Conservation (phyloP, 2,797 vertebrate genomes). For the Cygnus olor region DNA sequence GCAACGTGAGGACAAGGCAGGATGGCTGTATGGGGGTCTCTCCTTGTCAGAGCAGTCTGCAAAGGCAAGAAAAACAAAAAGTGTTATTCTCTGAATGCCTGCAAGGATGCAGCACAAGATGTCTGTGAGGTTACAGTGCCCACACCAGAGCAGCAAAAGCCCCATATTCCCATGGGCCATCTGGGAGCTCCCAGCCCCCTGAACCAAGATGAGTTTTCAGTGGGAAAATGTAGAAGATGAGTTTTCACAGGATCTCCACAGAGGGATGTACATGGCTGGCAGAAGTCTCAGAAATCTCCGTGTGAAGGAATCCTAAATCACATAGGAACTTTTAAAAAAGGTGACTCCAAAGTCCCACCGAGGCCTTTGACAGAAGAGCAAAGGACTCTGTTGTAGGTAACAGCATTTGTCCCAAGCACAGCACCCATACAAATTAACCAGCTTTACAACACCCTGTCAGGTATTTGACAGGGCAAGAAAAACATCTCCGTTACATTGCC, state of each 20-base stretch:
- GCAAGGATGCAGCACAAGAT: neutral
- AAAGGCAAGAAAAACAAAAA: neutral
- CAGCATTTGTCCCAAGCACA: neutral
- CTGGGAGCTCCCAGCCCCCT: no score
- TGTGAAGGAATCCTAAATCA: neutral
- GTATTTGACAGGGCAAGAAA: neutral
- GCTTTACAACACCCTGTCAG: neutral
- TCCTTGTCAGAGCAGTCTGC: neutral
- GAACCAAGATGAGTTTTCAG: neutral
- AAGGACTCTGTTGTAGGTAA: neutral
- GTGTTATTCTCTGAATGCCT: neutral
- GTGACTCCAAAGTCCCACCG: neutral
- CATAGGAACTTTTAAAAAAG: neutral
- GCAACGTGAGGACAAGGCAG: neutral
- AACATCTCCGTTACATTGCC: neutral
- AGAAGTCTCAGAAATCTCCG: no score
- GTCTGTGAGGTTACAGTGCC: neutral
- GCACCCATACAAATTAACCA: neutral
- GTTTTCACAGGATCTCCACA: neutral
- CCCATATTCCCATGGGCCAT: neutral
- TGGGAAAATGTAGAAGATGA: neutral
- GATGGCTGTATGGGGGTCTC: neutral
- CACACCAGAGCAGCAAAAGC: neutral
- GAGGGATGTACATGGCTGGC: no score
- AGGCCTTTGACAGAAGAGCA: neutral